Conservation (phyloP, 2,888 invertebrate species). For the Parapristionchus giblindavisi region DNA sequence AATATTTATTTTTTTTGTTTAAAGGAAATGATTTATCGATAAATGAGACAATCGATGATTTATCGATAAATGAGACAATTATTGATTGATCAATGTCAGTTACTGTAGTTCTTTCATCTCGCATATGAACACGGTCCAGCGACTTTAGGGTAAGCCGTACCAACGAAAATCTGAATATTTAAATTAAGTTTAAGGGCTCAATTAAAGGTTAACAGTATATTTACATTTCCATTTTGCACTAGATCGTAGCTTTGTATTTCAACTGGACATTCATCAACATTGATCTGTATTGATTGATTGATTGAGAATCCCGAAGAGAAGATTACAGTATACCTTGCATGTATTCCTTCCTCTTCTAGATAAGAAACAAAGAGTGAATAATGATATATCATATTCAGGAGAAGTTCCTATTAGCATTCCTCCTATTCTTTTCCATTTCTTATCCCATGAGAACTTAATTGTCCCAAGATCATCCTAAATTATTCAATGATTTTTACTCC, state of each 20-base stretch:
- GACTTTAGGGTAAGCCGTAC: constrained; percentile 8
- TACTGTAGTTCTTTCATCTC: too few species aligned
- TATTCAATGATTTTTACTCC: too few species aligned
- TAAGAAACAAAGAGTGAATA: constrained; percentile 31
- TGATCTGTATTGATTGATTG: too few species aligned
- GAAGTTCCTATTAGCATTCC: constrained; percentile 27
- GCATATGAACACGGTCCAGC: constrained; percentile 14
- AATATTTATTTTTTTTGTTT: too few species aligned
- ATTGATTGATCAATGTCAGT: too few species aligned
- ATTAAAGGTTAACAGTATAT: neutral
- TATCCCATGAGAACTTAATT: constrained; percentile 21
- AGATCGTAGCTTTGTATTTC: neutral
- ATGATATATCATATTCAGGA: constrained; percentile 14
- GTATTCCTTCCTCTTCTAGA: constrained; percentile 34
- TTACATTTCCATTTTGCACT: constrained; percentile 1
- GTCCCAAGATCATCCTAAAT: constrained; percentile 23
- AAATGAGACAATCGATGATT: too few species aligned
- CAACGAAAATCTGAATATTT: constrained; percentile 11
- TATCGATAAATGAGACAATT: too few species aligned
- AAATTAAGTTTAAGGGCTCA: neutral
- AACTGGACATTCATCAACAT: neutral
- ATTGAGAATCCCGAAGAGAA: too few species aligned
- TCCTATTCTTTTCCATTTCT: constrained; percentile 9
- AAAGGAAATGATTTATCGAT: too few species aligned
- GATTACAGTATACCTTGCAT: too few species aligned